Base-by-base conservation (phyloP, 2,888 invertebrate genomes). In the Pherbina coryleti region DNA sequence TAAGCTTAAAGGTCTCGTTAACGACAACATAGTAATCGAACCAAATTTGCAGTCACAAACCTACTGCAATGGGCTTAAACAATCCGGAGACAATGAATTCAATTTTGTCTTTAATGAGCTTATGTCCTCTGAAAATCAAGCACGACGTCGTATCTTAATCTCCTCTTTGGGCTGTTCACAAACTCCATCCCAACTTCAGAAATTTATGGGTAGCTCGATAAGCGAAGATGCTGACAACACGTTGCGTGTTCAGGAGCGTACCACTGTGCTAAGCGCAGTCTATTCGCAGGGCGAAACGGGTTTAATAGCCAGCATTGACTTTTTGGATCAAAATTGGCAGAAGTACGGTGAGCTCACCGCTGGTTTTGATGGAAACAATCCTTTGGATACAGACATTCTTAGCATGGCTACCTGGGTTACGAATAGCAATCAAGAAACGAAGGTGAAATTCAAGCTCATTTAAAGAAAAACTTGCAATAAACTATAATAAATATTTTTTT, bases 111-210 rank as follows among this genome's bases (percentile, higher is more conserved):
- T 92, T 90, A 78, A 90, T 0, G 89, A 89, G 77, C 93, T 93
- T 83, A 83, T 90, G 71, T 82, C 81, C 0, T 91, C 91, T 0
- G 89, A 90, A 0, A 92, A 93, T 77, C 92, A 93, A 9, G 92
- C 92, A 0, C 93, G 93, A 80, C 92, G 92, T 79, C 88, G 91
- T 0, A 90, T 91, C 19, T 88, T 95, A 0, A 90, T 94, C 64
- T 90, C 90, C 0, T 91, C 93, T 0, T 86, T 96, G 70, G 93
- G 94, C 9, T 95, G 95, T 83, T 91, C 93, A 2, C 89, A 91
- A 22, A 90, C 93, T 69, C 84, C 87, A 0, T 90, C 91, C 51
- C 90, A 92, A 7, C 89, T 94, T 22, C 82, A 85, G 53, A 91
- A 91, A 91, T 94, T 89, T 86, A 88, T 89, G 22, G 75, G 80